phyloP scores from a whole-genome alignment of 23 tunicate genomes.

The Corella eumyota region DNA sequence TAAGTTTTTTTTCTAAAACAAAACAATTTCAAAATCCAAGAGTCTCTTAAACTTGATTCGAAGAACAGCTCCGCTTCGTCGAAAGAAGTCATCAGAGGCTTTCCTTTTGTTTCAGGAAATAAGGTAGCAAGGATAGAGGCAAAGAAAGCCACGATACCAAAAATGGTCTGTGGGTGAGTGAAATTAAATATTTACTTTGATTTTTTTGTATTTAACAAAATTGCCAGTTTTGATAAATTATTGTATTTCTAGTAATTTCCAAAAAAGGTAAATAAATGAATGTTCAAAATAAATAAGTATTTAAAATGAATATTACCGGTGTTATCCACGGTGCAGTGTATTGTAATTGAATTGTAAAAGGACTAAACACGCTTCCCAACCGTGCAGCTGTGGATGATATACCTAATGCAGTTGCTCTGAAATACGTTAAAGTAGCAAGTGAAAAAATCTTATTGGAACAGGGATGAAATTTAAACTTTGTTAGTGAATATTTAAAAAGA shows the following conservation, averaged over 20 bases:
- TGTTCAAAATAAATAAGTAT: neutral
- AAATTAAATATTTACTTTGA: neutral
- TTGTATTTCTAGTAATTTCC: neutral
- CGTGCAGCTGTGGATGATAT: constrained; percentile 12
- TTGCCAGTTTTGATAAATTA: neutral
- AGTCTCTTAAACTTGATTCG: neutral
- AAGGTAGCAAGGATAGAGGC: constrained; percentile 1
- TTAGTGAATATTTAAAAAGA: too few species aligned
- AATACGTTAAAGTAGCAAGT: too few species aligned
- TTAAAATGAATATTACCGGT: neutral
- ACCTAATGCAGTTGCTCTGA: constrained; percentile 14
- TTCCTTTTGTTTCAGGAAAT: constrained; percentile 11
- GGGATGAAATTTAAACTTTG: too few species aligned
- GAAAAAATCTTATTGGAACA: too few species aligned
- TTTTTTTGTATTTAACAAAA: neutral
- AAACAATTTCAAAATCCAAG: neutral
- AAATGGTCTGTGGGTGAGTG: constrained; percentile 8
- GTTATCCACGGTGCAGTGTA: constrained; percentile 5
- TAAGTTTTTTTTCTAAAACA: too few species aligned
- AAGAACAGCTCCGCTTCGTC: constrained; percentile 9
- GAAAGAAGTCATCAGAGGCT: neutral
- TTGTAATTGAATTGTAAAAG: constrained; percentile 14
- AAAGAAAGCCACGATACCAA: neutral
- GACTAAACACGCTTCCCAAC: constrained; percentile 6
- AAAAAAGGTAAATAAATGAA: neutral